Evolutionary conservation across 2,797 vertebrate genomes (phyloP).

Genomic region (Decapterus maruadsi): DNA sequence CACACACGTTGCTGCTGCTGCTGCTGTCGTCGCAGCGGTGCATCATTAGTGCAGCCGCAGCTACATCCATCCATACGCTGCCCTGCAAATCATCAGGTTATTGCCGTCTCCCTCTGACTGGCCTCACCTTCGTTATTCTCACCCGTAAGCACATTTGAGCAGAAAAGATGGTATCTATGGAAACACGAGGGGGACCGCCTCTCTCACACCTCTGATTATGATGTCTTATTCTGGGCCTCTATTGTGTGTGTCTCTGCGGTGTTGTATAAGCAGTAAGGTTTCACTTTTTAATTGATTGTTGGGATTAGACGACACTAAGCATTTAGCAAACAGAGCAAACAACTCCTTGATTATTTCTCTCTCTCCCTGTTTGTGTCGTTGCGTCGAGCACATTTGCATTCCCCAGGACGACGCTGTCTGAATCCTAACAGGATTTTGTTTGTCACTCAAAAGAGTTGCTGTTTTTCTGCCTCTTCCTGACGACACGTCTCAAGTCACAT

Average conservation of each 20-base stretch:
- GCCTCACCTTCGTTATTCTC: constrained; percentile 22
- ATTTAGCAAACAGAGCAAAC: constrained; percentile 38
- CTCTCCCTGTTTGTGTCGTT: constrained; percentile 28
- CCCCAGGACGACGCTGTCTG: constrained; percentile 29
- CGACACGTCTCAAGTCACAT: constrained; percentile 44
- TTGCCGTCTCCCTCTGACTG: background rate
- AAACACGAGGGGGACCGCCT: constrained; percentile 57
- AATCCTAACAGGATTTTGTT: constrained; percentile 57
- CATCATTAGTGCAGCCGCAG: constrained; percentile 32
- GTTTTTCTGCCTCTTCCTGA: constrained; percentile 37
- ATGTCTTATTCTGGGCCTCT: constrained; percentile 28
- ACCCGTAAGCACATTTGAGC: constrained; percentile 38
- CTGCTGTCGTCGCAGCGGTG: background rate
- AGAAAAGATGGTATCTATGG: constrained; percentile 71
- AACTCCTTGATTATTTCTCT: constrained; percentile 36
- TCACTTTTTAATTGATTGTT: constrained; percentile 45
- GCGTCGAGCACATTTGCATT: constrained; percentile 49
- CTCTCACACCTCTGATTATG: constrained; percentile 41
- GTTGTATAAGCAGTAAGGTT: constrained; percentile 6
- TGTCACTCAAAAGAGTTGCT: constrained; percentile 55
- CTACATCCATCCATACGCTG: constrained; percentile 10
- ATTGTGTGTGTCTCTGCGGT: constrained; percentile 11
- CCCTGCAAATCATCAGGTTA: constrained; percentile 48
- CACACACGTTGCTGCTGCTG: background rate
- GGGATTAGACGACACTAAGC: constrained; percentile 22